Conservation (phyloP, 2,888 invertebrate species). For the Deroplatys truncata region DNA sequence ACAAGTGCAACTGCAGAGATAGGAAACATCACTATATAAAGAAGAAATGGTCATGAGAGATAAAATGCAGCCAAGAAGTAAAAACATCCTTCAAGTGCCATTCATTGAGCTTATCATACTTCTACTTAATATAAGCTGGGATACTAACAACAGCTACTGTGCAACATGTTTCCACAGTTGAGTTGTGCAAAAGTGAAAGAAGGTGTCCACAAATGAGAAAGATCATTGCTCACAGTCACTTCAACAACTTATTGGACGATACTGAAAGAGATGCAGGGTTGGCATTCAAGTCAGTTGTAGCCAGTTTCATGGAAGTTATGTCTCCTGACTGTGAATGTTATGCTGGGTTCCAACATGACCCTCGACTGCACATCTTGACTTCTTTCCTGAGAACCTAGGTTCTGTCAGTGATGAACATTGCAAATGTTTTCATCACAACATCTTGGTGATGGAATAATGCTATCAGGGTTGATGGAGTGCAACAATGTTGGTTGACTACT, state of each 20-base stretch:
- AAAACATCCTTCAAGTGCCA: not conserved
- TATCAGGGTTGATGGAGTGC: not conserved
- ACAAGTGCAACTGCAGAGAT: not conserved
- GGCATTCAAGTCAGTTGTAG: not conserved
- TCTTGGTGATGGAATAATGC: not conserved
- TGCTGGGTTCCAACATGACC: not conserved
- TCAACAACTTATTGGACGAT: not conserved
- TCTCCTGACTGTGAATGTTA: too few species aligned
- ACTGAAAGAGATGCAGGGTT: not conserved
- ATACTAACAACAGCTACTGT: not conserved
- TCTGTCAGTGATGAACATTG: not conserved
- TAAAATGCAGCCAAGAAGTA: constrained; percentile 16
- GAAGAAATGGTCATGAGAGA: constrained; percentile 18
- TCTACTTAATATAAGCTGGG: not conserved
- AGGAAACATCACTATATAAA: not conserved
- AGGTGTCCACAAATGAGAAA: not conserved
- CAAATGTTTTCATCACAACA: not conserved
- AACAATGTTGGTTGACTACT: not conserved
- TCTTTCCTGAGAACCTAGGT: not conserved
- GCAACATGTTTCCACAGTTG: constrained; percentile 1
- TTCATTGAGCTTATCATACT: not conserved
- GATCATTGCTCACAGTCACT: too few species aligned
- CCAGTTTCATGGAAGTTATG: not conserved
- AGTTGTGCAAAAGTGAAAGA: constrained; percentile 19
- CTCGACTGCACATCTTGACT: not conserved